Percentiles rank a stretch among this genome's conserved stretches.
Conservation (phyloP, 2,113 vertebrate genomes). For the Lepidothrix coronata region DNA sequence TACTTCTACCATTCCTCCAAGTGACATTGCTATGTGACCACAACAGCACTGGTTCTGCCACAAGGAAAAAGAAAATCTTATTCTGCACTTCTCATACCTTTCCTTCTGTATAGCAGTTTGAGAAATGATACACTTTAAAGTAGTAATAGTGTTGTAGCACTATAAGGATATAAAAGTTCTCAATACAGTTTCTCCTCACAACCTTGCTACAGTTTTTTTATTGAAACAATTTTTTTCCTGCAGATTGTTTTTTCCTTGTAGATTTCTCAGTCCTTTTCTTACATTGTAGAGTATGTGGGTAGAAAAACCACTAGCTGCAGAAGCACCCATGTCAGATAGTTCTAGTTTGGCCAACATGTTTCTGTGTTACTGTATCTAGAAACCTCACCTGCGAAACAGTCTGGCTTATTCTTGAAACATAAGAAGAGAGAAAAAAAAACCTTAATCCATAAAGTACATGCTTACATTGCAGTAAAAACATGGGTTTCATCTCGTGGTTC, state of each 20-base stretch:
- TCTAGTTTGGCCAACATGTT: neutral
- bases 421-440: neutral
- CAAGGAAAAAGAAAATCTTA: neutral
- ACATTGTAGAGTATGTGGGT: neutral
- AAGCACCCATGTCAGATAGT: neutral
- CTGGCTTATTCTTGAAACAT: neutral
- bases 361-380: neutral
- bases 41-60: neutral
- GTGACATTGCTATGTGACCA: neutral
- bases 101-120: neutral
- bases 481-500: neutral
- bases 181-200: neutral
- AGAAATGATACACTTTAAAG: constrained; percentile 27
- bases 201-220: neutral
- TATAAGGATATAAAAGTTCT: constrained; percentile 16
- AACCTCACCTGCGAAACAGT: neutral
- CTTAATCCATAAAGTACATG: neutral
- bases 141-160: neutral
- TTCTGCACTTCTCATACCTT: neutral
- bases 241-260: neutral
- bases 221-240: neutral
- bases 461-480: neutral
- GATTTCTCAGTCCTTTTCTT: neutral
- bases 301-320: neutral
- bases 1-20: neutral